Evolutionary conservation across 2,797 vertebrate species (phyloP).

Genomic region (Spinus pinus): DNA sequence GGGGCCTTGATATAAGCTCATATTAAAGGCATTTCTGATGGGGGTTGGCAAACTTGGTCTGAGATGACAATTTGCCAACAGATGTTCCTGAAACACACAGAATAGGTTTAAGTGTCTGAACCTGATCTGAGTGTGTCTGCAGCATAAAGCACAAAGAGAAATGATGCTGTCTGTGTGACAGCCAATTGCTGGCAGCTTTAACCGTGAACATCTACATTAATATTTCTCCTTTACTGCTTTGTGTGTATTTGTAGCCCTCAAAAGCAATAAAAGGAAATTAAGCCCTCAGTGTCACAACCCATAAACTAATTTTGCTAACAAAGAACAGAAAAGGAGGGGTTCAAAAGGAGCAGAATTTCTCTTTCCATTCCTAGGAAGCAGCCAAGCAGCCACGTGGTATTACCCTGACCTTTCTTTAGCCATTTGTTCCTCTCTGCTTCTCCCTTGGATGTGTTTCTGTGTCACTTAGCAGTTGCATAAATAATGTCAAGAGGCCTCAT

Average conservation of each 20-base stretch:
- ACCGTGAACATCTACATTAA: not conserved
- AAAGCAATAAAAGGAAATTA: conserved; percentile 17
- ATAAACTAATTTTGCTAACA: conserved; percentile 28
- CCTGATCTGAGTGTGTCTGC: not conserved
- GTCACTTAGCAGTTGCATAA: conserved; percentile 47
- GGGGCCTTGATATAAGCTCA: not conserved
- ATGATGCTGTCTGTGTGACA: not conserved
- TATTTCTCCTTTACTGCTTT: conserved; percentile 25
- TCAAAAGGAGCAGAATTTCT: not conserved
- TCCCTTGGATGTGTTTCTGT: conserved; percentile 5
- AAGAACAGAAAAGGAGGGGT: not conserved
- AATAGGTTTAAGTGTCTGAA: not conserved
- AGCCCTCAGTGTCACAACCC: not conserved
- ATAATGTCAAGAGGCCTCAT: conserved; percentile 28
- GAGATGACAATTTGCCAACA: not conserved
- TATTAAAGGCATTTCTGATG: not conserved
- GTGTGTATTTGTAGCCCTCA: not conserved
- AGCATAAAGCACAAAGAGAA: conserved; percentile 17
- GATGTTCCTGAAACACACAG: not conserved
- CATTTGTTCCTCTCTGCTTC: conserved; percentile 34
- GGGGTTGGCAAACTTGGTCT: not conserved
- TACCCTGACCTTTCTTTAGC: conserved; percentile 20
- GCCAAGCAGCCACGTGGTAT: not conserved
- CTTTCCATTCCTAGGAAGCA: not conserved
- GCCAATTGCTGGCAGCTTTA: not conserved